These are phyloP conservation scores for Diplosoma virens DNA, from an alignment of 23 tunicate species.

Conservation along the genomic window DNA sequence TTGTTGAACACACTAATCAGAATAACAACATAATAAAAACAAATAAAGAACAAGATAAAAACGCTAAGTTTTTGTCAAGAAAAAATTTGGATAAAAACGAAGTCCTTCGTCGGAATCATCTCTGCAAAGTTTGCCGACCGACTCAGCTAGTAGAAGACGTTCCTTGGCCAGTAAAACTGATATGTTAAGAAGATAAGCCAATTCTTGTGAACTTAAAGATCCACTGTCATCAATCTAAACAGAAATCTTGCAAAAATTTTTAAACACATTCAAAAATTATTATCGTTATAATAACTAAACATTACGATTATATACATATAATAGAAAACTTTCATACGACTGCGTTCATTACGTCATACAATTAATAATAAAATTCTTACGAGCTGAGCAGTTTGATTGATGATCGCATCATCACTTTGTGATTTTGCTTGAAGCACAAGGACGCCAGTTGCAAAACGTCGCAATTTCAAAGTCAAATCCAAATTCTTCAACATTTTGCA, in stretches of 20 bases:
- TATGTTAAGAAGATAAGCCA: slow-evolving; percentile 51
- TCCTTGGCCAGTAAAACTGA: slow-evolving; percentile 92
- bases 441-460: slow-evolving; percentile 79
- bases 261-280: not conserved
- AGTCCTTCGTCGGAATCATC: slow-evolving; percentile 86
- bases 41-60: no score
- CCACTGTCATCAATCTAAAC: slow-evolving; percentile 55
- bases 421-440: slow-evolving; percentile 59
- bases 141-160: slow-evolving; percentile 60
- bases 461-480: slow-evolving; percentile 51
- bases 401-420: slow-evolving; percentile 64
- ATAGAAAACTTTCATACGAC: no score
- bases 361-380: slow-evolving; percentile 10
- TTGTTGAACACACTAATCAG: no score
- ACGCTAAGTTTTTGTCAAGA: slow-evolving; percentile 45
- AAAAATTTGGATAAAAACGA: slow-evolving; percentile 70
- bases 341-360: not conserved
- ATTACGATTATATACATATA: no score
- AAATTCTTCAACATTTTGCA: slow-evolving; percentile 57
- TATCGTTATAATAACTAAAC: no score
- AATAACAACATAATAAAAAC: no score
- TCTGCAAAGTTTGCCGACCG: slow-evolving; percentile 60
- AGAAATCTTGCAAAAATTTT: not conserved
- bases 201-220: slow-evolving; percentile 71
- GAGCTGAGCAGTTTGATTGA: slow-evolving; percentile 50